phyloP scores from a whole-genome alignment of 2,797 vertebrate genomes.

The Gobio occitaniae region DNA sequence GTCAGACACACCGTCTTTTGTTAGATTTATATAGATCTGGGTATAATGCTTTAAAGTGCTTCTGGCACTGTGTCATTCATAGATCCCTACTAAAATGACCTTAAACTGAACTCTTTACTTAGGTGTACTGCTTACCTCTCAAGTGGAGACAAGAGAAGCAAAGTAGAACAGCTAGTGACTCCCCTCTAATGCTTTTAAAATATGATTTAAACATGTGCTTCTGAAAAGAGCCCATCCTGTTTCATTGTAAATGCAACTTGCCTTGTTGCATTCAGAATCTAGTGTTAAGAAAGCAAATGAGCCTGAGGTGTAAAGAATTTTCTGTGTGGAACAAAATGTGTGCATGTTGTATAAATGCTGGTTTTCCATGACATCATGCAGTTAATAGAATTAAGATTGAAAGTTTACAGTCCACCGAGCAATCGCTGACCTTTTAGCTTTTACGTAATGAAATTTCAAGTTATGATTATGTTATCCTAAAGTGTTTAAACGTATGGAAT shows the following conservation, averaged over 20 bases:
- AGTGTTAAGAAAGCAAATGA: slow-evolving; percentile 27
- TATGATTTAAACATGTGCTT: slow-evolving; percentile 43
- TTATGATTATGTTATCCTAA: not conserved
- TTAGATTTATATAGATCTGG: slow-evolving; percentile 14
- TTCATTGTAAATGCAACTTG: slow-evolving; percentile 44
- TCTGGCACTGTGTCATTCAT: not conserved
- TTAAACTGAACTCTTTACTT: slow-evolving; percentile 35
- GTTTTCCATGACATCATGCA: slow-evolving; percentile 34
- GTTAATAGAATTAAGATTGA: slow-evolving; percentile 25
- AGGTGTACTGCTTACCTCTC: slow-evolving; percentile 25
- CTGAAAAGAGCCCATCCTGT: slow-evolving; percentile 21
- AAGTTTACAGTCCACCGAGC: not conserved
- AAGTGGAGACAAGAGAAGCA: slow-evolving; percentile 36
- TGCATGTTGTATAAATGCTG: slow-evolving; percentile 9
- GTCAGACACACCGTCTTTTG: slow-evolving; percentile 23
- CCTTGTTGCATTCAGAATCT: slow-evolving; percentile 10
- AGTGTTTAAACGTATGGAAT: not conserved
- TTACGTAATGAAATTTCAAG: not conserved
- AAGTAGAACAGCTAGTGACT: slow-evolving; percentile 29
- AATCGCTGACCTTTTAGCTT: not conserved
- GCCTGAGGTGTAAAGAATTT: not conserved
- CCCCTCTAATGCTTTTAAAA: slow-evolving; percentile 29
- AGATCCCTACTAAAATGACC: slow-evolving; percentile 33
- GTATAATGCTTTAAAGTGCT: slow-evolving; percentile 37
- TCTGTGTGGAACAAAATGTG: slow-evolving; percentile 30